These are phyloP conservation scores for Zeus faber DNA, from an alignment of 2,113 vertebrate species.

Conservation along the genomic window DNA sequence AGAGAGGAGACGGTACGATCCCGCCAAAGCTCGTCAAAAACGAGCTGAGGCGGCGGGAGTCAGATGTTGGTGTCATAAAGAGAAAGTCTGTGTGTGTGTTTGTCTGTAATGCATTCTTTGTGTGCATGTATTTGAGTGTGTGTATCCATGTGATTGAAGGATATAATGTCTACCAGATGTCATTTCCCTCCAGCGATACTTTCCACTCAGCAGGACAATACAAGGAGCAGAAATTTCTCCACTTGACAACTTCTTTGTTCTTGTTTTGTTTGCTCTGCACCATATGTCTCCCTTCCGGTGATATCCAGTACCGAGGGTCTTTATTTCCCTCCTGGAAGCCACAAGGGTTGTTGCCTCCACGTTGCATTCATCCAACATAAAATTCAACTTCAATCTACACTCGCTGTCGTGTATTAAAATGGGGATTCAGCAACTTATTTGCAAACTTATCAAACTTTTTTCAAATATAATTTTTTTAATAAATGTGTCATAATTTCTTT, in stretches of 20 bases:
- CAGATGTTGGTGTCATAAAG: constrained; percentile 36
- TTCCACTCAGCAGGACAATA: constrained; percentile 34
- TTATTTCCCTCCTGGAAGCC: no score
- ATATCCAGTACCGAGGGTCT: no score
- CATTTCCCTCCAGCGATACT: constrained; percentile 25
- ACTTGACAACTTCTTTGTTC: constrained; percentile 10
- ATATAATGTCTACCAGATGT: constrained; percentile 43
- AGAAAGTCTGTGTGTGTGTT: background rate
- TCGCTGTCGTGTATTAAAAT: no score
- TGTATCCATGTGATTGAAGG: constrained; percentile 18
- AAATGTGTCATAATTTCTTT: no score
- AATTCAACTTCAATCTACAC: no score
- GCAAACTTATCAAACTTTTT: no score
- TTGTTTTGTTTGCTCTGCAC: constrained; percentile 10
- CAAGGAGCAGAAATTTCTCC: constrained; percentile 21
- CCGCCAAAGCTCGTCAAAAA: constrained; percentile 7
- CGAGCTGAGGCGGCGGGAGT: constrained; percentile 24
- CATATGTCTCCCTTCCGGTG: no score
- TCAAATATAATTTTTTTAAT: no score
- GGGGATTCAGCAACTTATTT: no score
- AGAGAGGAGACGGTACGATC: background rate
- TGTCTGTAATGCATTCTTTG: constrained; percentile 5
- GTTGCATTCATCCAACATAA: no score
- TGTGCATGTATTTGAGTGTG: background rate
- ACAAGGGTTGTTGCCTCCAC: no score